phyloP scores from a whole-genome alignment of 2,113 vertebrate genomes.

The Halichoerus grypus region DNA sequence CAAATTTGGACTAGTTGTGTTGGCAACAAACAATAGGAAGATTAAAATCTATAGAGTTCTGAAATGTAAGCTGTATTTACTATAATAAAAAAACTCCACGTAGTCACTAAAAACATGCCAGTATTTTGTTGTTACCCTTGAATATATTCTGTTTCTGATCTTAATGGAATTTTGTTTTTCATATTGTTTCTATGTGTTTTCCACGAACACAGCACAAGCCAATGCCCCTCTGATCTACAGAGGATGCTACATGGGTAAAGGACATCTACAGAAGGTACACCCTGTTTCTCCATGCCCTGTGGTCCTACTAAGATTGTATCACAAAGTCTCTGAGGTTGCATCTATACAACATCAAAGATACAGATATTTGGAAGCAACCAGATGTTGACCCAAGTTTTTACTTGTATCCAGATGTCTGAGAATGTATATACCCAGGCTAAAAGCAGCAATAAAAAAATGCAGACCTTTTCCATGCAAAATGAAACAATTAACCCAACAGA shows the following conservation, averaged over 20 bases:
- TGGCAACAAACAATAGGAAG: not conserved
- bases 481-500: not conserved
- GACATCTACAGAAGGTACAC: not conserved
- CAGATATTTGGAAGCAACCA: slow-evolving; percentile 46
- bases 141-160: slow-evolving; percentile 31
- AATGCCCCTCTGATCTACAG: slow-evolving; percentile 19
- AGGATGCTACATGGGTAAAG: not conserved
- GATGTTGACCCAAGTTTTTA: slow-evolving; percentile 45
- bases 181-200: slow-evolving; percentile 17
- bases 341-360: slow-evolving; percentile 49
- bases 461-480: not conserved
- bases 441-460: not conserved
- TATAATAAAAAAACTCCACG: not conserved
- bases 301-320: not conserved
- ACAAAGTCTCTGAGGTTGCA: not conserved
- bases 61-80: not conserved
- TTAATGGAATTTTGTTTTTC: slow-evolving; percentile 17
- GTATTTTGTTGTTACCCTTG: not conserved
- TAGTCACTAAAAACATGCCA: not conserved
- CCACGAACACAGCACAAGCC: not conserved
- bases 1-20: not conserved
- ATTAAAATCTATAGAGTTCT: slow-evolving; percentile 4
- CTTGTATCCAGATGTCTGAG: slow-evolving; percentile 55
- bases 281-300: not conserved
- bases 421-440: not conserved